Evolutionary conservation across 2,888 invertebrate genomes (phyloP).

Genomic region (Platypus cylindrus): DNA sequence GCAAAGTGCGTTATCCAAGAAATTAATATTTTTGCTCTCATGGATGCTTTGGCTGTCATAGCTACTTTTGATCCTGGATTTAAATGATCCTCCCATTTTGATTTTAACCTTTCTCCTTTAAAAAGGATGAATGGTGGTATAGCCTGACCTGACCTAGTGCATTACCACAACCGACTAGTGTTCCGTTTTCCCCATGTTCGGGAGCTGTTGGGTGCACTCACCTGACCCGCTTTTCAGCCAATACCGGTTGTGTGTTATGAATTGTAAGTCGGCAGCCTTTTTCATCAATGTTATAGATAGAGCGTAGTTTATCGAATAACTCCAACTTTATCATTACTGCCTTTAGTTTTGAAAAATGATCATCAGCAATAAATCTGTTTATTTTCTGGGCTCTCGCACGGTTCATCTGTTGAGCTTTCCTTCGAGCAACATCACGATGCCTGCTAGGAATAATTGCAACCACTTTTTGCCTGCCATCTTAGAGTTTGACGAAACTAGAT

Average conservation of each 20-base stretch:
- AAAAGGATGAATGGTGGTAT: slow-evolving; percentile 2
- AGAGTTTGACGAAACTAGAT: neutral
- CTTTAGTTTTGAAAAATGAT: neutral
- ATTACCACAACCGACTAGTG: neutral
- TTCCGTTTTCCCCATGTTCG: neutral
- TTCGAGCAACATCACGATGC: neutral
- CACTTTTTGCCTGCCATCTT: neutral
- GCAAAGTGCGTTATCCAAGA: slow-evolving; percentile 1
- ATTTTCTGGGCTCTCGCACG: neutral
- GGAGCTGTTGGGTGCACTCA: neutral
- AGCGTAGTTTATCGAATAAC: no score
- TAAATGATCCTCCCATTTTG: slow-evolving; percentile 3
- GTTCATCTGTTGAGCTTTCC: neutral
- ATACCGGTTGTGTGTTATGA: neutral
- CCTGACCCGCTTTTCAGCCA: neutral
- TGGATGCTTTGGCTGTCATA: slow-evolving; percentile 4
- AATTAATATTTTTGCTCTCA: slow-evolving; percentile 2
- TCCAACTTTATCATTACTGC: no score
- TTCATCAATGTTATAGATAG: slow-evolving; percentile 25
- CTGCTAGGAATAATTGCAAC: neutral
- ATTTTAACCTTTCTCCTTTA: slow-evolving; percentile 3
- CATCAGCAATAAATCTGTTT: neutral
- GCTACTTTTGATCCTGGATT: neutral
- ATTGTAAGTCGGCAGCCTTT: slow-evolving; percentile 20
- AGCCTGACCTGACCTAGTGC: slow-evolving; percentile 1